These are phyloP conservation scores for Solen grandis DNA, from an alignment of 1,140 invertebrate species.

Conservation along the genomic window DNA sequence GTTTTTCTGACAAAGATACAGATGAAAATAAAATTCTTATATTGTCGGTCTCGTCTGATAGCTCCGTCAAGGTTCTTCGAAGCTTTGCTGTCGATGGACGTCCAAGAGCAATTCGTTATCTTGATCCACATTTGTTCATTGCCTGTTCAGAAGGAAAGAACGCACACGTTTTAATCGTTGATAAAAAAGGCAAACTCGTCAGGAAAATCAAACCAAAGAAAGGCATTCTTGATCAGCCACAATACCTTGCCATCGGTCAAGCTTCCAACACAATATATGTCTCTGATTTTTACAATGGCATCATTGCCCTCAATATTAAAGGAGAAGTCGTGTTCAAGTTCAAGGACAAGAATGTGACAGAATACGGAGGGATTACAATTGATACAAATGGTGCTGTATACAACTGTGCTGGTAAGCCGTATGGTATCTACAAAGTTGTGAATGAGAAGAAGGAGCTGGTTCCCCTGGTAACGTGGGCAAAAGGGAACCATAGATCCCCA, in stretches of 20 bases:
- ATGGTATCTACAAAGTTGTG: slow-evolving; percentile 35
- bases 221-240: slow-evolving; percentile 28
- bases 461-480: slow-evolving; percentile 27
- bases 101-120: slow-evolving; percentile 35
- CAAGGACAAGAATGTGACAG: neutral
- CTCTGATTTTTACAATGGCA: slow-evolving; percentile 39
- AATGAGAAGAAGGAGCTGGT: slow-evolving; percentile 10
- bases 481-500: slow-evolving; percentile 33
- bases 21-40: slow-evolving; percentile 25
- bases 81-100: slow-evolving; percentile 8
- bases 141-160: slow-evolving; percentile 15
- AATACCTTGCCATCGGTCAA: slow-evolving; percentile 19
- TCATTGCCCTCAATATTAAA: slow-evolving; percentile 17
- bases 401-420: slow-evolving; percentile 45
- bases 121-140: slow-evolving; percentile 2
- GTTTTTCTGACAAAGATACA: slow-evolving; percentile 8
- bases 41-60: neutral
- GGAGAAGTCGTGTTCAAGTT: slow-evolving; percentile 8
- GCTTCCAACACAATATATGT: slow-evolving; percentile 7
- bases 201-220: slow-evolving; percentile 30
- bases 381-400: slow-evolving; percentile 18
- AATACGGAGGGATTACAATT: slow-evolving; percentile 33
- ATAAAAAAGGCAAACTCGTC: slow-evolving; percentile 8
- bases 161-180: slow-evolving; percentile 5
- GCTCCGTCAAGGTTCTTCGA: neutral